Evolutionary conservation across 2,888 invertebrate genomes (phyloP).

Genomic region (Ligdia adustata): DNA sequence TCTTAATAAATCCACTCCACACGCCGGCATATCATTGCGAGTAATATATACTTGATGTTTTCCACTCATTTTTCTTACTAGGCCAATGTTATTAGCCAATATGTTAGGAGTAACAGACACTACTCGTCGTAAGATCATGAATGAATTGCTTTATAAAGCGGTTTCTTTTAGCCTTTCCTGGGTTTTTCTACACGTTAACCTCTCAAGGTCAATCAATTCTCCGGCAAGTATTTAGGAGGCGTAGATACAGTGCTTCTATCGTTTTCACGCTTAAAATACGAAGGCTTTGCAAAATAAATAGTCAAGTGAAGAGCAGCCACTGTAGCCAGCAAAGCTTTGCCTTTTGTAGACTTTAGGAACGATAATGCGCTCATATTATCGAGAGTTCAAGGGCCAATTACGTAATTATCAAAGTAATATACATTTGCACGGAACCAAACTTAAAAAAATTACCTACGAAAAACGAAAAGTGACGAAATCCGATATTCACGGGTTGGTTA

Average conservation of each 20-base stretch:
- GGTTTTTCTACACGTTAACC: constrained; percentile 18
- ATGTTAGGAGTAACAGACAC: constrained; percentile 36
- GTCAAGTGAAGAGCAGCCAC: constrained; percentile 67
- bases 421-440: neutral
- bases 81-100: constrained; percentile 41
- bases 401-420: constrained; percentile 27
- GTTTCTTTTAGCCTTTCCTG: constrained; percentile 12
- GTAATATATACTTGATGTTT: constrained; percentile 85
- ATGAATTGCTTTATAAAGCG: constrained; percentile 34
- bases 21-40: constrained; percentile 85
- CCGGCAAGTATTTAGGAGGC: constrained; percentile 71
- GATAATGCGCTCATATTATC: constrained; percentile 64
- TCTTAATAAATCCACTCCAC: constrained; percentile 84
- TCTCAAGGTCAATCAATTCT: constrained; percentile 57
- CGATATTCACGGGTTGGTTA: neutral
- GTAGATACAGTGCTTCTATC: constrained; percentile 41
- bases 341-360: constrained; percentile 71
- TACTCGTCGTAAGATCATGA: constrained; percentile 63
- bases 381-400: constrained; percentile 32
- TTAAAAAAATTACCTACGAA: neutral
- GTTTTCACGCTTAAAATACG: constrained; percentile 66
- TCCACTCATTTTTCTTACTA: constrained; percentile 61
- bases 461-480: neutral
- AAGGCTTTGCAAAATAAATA: constrained; percentile 72
- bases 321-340: constrained; percentile 70